Evolutionary conservation across 2,797 vertebrate species (phyloP).

Genomic region (Austrolebias charrua): DNA sequence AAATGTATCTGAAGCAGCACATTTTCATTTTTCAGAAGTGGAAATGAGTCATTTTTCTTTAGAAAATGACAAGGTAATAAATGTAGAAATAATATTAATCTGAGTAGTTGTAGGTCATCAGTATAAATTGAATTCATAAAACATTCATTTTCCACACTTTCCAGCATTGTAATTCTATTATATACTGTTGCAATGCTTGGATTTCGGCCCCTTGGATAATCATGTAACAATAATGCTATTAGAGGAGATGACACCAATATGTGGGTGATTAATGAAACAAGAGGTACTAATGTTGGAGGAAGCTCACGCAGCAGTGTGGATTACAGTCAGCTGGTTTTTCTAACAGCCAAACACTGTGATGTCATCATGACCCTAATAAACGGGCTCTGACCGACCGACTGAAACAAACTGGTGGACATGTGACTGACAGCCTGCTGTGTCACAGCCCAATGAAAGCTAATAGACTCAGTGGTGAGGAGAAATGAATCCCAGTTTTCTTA

Average conservation of each 20-base stretch:
- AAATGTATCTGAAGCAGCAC: no score
- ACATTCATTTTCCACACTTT: neutral
- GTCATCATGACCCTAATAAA: conserved; percentile 14
- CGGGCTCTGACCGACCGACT: neutral
- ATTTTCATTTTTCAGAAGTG: no score
- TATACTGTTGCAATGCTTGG: conserved; percentile 37
- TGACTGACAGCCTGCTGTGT: conserved; percentile 23
- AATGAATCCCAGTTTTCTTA: no score
- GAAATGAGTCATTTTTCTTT: no score
- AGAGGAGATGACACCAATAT: conserved; percentile 53
- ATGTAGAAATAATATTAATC: no score
- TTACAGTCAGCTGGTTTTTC: conserved; percentile 53
- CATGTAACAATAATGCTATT: conserved; percentile 65
- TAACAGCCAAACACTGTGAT: conserved; percentile 32
- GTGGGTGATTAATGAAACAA: conserved; percentile 57
- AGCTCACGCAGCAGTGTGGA: conserved; percentile 45
- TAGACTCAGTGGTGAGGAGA: no score
- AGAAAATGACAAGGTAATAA: no score
- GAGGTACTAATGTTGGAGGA: conserved; percentile 31
- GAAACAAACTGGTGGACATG: neutral
- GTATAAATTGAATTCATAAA: neutral
- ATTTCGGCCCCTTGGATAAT: conserved; percentile 55
- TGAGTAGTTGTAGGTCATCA: no score
- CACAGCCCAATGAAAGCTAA: conserved; percentile 13
- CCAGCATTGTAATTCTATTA: conserved; percentile 32